Base-by-base conservation (phyloP, 2,113 vertebrate genomes). In the Thomomys bottae region DNA sequence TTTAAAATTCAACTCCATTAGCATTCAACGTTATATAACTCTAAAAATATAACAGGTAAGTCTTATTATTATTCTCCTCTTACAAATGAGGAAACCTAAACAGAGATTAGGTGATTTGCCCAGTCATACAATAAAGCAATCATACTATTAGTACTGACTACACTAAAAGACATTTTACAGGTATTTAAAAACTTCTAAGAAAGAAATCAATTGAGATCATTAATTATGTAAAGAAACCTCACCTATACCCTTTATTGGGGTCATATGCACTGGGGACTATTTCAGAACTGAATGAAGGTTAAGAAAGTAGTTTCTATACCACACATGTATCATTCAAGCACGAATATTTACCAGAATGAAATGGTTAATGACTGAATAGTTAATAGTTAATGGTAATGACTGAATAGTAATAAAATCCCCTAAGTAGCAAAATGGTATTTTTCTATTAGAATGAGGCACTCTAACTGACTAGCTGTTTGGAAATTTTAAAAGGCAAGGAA, bases 401-500 rank as follows among this genome's bases (percentile, higher is more conserved):
- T 75, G 80, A 80, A 45, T 10, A 85, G 45, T 8, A 88, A 11
- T 59, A 82, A 71, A 36, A 91, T 8, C 40, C 15, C 36, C 78
- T 87, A 79, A 57, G 42, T 49, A 82, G 73, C 68, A 92, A 90
- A 91, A 63, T 18, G 88, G 10, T 57, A 38, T 78, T 70, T 23
- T 93, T 79, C 30, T 76, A 81, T 71, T 78, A 94, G 40, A 77
- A 75, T 40, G 79, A 93, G 34, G 30, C 24, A 85, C 85, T 96
- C 38, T 76, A 89, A 91, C 18, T 87, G 75, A 95, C 77, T 34
- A 81, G 36, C 23, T 94, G 23, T 94, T 84, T 94, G 26, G 7
- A 93, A 93, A 93, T 68, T 64, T 93, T 79, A 89, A 95, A 96
- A 54, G 36, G 30, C 67, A 90, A 92, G 36, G 84, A 91, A 88